phyloP scores from a whole-genome alignment of 2,888 invertebrate genomes.

The Drosophila yooni region DNA sequence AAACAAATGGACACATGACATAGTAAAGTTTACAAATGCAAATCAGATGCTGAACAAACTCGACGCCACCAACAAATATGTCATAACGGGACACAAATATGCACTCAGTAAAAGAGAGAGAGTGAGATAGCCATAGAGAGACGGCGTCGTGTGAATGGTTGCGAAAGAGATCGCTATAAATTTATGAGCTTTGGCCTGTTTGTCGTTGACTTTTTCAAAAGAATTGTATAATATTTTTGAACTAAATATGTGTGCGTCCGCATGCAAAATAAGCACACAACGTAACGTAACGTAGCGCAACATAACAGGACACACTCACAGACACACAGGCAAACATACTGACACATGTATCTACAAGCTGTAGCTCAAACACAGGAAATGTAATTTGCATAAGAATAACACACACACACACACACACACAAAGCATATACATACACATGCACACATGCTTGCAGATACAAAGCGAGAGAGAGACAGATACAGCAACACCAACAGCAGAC shows the following conservation, averaged over 20 bases:
- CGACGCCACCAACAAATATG: conserved; percentile 77
- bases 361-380: conserved; percentile 80
- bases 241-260: conserved; percentile 60
- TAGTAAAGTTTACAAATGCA: conserved; percentile 79
- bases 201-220: conserved; percentile 77
- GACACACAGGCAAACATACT: conserved; percentile 23
- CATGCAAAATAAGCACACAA: conserved; percentile 67
- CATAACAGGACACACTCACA: conserved; percentile 15
- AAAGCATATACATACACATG: conserved; percentile 12
- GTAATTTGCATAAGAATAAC: conserved; percentile 80
- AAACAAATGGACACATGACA: conserved; percentile 67
- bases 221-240: conserved; percentile 78
- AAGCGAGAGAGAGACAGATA: conserved; percentile 13
- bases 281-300: neutral
- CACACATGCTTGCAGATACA: conserved; percentile 2
- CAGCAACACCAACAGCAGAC: conserved; percentile 33
- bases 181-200: conserved; percentile 71
- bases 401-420: conserved; percentile 44
- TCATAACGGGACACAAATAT: conserved; percentile 70
- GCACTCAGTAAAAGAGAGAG: conserved; percentile 37
- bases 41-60: conserved; percentile 79
- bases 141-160: neutral
- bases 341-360: conserved; percentile 77
- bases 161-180: conserved; percentile 43
- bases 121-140: neutral